Base-by-base conservation (phyloP, 2,797 vertebrate genomes). In the Nasua narica region DNA sequence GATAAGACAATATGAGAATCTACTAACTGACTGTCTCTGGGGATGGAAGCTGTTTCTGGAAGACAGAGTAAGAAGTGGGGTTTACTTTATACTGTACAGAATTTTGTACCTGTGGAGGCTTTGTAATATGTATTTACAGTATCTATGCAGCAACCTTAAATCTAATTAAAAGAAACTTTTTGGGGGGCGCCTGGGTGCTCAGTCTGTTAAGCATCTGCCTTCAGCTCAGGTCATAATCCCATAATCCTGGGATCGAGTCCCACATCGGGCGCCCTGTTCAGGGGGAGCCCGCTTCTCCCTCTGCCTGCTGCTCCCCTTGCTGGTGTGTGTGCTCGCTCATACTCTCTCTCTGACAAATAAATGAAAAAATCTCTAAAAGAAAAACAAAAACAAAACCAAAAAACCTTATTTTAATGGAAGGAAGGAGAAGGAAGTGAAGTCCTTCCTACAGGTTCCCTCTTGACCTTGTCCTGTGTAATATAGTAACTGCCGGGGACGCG, bases 391-490 rank as follows among this genome's bases (percentile, higher is more conserved):
- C 40, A 40, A 60, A 60, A 60, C 14, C 21, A 5, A 27, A 14
- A 60, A 60, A 7, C 13, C 15, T 2, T 65, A 40, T 48, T 9
- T 54, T 52, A 19, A 50, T n/a, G n/a, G 27, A 48, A 85, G 43
- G 27, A 65, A 58, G 54, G 54, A 56, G 72, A 79, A 85, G 91
- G 54, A 54, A 11, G 3, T 10, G 4, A 48, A 18, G 16, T 16
- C 65, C 29, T 32, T 27, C 32, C 37, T 2, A 74, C 0, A 18
- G 29, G 29, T 23, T 27, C 7, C 62, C 43, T 54, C 52, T 78
- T 1, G 16, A n/a, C 29, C 43, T 21, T 15, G 6, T 3, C 13
- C 18, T 10, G 14, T 58, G 52, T 4, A 6, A 2, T 2, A 11
- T 2, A 52, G 43, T 18, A 8, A 43, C 82, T 1, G 3, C 52